Base-by-base conservation (phyloP, 35 echinoderm and acorn worm genomes). In the Eucidaris tribuloides region DNA sequence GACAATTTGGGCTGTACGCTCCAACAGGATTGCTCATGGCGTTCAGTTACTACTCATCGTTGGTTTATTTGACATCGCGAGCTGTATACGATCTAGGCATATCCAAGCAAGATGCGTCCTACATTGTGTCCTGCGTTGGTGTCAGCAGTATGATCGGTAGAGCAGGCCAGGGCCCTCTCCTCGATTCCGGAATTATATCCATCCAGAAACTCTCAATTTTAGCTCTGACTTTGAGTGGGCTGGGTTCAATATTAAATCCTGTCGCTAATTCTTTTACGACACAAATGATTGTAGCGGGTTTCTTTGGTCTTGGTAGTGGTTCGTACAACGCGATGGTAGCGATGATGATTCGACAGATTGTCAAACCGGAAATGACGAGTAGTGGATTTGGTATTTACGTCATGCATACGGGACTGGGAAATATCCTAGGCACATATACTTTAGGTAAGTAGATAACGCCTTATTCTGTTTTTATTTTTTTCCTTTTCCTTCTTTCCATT, bases 361-460 rank as follows among this genome's bases (percentile, higher is more conserved):
- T 91, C 3, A 57, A 48, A 11, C 55, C 59, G 3, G 49, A 55
- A 19, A 70, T 58, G 2, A 22, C 86, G 7, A 49, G 82, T 7
- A 40, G 72, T 43, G 59, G 41, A n/a, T 76, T 85, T 59, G 89
- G 82, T 19, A 49, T 86, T 7, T 62, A 71, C 20, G 48, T 81
- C 45, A 58, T 82, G 37, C 3, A 39, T n/a, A 82, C 63, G 34
- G 79, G 60, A 18, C 14, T 89, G 7, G 86, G 86, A 3, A 71
- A 82, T 20, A 35, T 89, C 45, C 68, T 89, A 60, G 86, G 86
- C 1, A 76, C 64, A 18, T 89, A 82, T 61, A 70, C 65, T 18
- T 66, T 89, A 34, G 86, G 86, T 89, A 89, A 82, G 78, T 15
- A n/a, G n/a, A n/a, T n/a, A n/a, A n/a, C n/a, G n/a, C n/a, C n/a